These are phyloP conservation scores for Ormyrus thymus DNA, from an alignment of 2,888 invertebrate genomes.

Conservation along the genomic window DNA sequence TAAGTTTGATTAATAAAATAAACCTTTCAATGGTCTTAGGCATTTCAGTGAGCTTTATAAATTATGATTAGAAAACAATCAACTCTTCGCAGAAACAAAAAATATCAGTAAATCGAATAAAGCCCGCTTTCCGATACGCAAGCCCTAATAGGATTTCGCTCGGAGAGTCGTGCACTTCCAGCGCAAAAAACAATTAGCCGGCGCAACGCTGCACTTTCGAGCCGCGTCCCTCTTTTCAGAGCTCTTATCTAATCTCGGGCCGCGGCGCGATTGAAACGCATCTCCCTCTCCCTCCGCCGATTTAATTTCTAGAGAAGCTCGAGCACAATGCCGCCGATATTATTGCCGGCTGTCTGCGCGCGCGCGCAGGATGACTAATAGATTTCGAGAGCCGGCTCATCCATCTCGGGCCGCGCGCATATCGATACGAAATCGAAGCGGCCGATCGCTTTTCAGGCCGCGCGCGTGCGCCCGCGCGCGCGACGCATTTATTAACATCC, in stretches of 20 bases:
- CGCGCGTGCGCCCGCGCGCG: background rate
- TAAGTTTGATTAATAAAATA: too few relatives aligned
- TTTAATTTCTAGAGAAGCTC: constrained; percentile 38
- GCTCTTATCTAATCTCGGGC: background rate
- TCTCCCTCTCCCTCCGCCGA: background rate
- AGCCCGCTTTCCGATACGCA: background rate
- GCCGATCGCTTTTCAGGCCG: constrained; percentile 57
- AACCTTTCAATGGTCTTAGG: too few relatives aligned
- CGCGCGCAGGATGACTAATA: constrained; percentile 72
- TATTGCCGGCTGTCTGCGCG: constrained; percentile 64
- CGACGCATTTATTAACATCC: constrained; percentile 65
- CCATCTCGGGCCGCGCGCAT: constrained; percentile 63
- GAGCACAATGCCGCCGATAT: constrained; percentile 57
- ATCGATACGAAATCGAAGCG: constrained; percentile 68
- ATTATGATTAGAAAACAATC: too few relatives aligned
- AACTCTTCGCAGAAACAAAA: too few relatives aligned
- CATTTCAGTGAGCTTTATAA: too few relatives aligned
- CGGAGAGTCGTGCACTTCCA: too few relatives aligned
- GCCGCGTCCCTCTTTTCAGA: background rate
- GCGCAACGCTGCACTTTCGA: background rate
- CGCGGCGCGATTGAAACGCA: background rate
- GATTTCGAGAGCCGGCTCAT: constrained; percentile 70
- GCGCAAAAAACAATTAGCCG: background rate
- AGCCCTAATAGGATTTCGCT: too few relatives aligned
- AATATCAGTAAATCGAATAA: background rate